Evolutionary conservation across 1,140 invertebrate genomes (phyloP).

Genomic region (Hyposmocoma kahamanoa): DNA sequence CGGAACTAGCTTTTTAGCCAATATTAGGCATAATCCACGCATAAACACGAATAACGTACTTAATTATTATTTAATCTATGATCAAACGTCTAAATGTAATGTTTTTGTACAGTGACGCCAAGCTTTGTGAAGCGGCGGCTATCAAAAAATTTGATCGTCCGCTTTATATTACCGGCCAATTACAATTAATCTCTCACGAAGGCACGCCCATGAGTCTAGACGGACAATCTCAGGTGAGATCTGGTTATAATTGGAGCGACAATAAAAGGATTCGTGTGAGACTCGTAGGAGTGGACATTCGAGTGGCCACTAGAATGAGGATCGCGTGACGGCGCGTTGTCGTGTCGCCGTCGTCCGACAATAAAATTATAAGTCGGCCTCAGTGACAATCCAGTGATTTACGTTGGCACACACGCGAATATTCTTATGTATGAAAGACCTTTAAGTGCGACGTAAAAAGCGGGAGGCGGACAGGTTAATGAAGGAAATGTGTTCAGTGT

Average conservation of each 20-base stretch:
- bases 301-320: constrained; percentile 4
- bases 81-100: background rate
- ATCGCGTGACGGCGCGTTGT: constrained; percentile 53
- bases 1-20: background rate
- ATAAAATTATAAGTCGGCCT: constrained; percentile 71
- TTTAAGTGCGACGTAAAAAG: constrained; percentile 43
- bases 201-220: constrained; percentile 51
- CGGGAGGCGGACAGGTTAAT: constrained; percentile 63
- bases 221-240: constrained; percentile 56
- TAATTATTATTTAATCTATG: background rate
- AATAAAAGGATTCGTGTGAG: constrained; percentile 60
- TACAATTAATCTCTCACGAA: constrained; percentile 60
- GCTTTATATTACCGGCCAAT: constrained; percentile 44
- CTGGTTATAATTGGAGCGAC: constrained; percentile 59
- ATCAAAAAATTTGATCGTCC: background rate
- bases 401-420: constrained; percentile 66
- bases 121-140: background rate
- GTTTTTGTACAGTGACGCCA: background rate
- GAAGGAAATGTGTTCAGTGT: constrained; percentile 64
- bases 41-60: background rate
- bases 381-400: constrained; percentile 72
- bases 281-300: constrained; percentile 15
- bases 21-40: background rate
- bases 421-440: constrained; percentile 62
- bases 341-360: constrained; percentile 64